Evolutionary conservation across 2,888 invertebrate species (phyloP).

Genomic region (Apodemia mormo): DNA sequence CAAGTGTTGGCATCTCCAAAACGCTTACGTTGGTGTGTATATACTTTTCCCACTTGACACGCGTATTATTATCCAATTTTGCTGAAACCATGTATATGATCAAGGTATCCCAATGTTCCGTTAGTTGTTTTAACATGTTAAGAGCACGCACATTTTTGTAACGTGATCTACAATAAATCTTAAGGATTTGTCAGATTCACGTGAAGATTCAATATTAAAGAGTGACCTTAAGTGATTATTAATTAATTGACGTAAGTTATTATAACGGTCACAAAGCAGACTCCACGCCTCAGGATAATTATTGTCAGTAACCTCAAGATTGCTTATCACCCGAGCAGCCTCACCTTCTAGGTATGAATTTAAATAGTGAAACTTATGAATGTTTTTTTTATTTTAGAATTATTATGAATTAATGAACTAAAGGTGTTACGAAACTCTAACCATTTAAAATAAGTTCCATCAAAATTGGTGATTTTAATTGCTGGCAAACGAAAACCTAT

Average conservation of each 20-base stretch:
- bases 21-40: too few species aligned
- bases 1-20: not conserved
- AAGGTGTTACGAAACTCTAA: too few species aligned
- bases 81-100: constrained; percentile 7
- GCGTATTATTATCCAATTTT: not conserved
- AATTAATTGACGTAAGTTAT: constrained; percentile 31
- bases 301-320: constrained; percentile 24
- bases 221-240: constrained; percentile 25
- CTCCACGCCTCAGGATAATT: constrained; percentile 34
- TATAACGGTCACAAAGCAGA: constrained; percentile 28
- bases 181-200: not conserved
- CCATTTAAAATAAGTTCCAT: too few species aligned
- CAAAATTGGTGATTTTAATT: too few species aligned
- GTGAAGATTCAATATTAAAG: not conserved
- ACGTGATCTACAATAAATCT: not conserved
- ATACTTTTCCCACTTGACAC: too few species aligned
- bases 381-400: not conserved
- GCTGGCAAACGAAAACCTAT: too few species aligned
- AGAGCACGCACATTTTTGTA: constrained; percentile 3
- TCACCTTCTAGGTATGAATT: constrained; percentile 32
- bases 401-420: too few species aligned
- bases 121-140: constrained; percentile 1
- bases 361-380: constrained; percentile 34
- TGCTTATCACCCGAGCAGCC: constrained; percentile 24
- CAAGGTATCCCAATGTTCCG: constrained; percentile 7